Conservation (phyloP, 2,113 vertebrate genomes). For the Thamnaconus septentrionalis region DNA sequence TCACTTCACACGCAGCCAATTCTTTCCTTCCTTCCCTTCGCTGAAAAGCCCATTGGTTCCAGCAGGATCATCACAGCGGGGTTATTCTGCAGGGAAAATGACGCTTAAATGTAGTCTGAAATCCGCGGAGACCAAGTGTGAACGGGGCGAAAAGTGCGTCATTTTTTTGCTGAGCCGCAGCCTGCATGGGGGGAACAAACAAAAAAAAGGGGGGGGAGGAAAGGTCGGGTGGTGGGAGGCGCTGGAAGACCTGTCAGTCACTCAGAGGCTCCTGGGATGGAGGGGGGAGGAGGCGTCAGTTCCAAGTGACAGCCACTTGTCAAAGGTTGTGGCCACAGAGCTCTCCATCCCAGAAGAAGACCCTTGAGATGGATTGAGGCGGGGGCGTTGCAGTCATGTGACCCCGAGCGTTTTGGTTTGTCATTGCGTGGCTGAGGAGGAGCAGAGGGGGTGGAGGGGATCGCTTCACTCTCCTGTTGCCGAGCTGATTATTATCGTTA, state of each 20-base stretch:
- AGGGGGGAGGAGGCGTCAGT: constrained; percentile 1
- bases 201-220: not conserved
- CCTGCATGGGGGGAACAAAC: not conserved
- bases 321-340: constrained; percentile 49
- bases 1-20: constrained; percentile 40
- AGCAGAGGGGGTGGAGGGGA: too few relatives aligned
- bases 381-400: not conserved
- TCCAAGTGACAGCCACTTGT: constrained; percentile 56
- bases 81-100: constrained; percentile 7
- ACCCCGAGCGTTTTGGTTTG: not conserved
- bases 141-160: not conserved
- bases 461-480: too few relatives aligned
- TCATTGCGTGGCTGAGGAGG: too few relatives aligned
- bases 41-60: constrained; percentile 39
- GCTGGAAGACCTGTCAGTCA: constrained; percentile 34
- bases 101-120: not conserved
- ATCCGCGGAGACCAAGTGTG: not conserved
- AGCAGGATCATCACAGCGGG: constrained; percentile 31
- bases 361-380: not conserved
- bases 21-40: constrained; percentile 11
- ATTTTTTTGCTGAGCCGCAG: not conserved
- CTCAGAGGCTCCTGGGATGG: constrained; percentile 18
- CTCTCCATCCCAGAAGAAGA: constrained; percentile 30
- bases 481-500: too few relatives aligned
- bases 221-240: not conserved